phyloP scores from a whole-genome alignment of 2,888 invertebrate genomes.

The Hylaea fasciaria region DNA sequence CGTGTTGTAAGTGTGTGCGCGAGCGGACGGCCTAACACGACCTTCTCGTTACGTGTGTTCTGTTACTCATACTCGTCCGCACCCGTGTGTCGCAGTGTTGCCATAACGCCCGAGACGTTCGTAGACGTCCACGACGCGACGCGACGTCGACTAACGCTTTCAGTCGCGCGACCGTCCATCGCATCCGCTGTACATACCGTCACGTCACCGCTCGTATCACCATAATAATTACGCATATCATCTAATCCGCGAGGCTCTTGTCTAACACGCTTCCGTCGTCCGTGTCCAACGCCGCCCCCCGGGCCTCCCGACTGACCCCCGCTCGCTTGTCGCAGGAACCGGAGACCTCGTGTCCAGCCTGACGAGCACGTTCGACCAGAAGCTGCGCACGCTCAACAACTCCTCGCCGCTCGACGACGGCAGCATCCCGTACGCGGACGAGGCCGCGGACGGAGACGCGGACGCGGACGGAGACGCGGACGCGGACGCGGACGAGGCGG shows the following conservation, averaged over 20 bases:
- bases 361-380: conserved; percentile 93
- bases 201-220: conserved; percentile 49
- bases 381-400: conserved; percentile 90
- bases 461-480: conserved; percentile 56
- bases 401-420: conserved; percentile 87
- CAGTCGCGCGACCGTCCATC: conserved; percentile 56
- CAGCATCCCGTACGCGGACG: conserved; percentile 90
- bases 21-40: conserved; percentile 66
- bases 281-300: conserved; percentile 40
- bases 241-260: conserved; percentile 45
- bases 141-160: conserved; percentile 72
- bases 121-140: conserved; percentile 47
- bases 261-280: conserved; percentile 72
- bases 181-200: conserved; percentile 55
- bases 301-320: conserved; percentile 38
- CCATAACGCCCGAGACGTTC: conserved; percentile 28
- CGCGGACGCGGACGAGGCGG: conserved; percentile 56
- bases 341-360: conserved; percentile 93
- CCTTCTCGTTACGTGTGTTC: conserved; percentile 50
- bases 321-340: conserved; percentile 86
- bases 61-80: conserved; percentile 43
- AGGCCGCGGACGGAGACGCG: conserved; percentile 85
- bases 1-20: conserved; percentile 79
- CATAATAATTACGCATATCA: conserved; percentile 45
- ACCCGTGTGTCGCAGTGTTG: conserved; percentile 42